Conservation (phyloP, 2,797 vertebrate genomes). For the Petrocephalus sullivani region DNA sequence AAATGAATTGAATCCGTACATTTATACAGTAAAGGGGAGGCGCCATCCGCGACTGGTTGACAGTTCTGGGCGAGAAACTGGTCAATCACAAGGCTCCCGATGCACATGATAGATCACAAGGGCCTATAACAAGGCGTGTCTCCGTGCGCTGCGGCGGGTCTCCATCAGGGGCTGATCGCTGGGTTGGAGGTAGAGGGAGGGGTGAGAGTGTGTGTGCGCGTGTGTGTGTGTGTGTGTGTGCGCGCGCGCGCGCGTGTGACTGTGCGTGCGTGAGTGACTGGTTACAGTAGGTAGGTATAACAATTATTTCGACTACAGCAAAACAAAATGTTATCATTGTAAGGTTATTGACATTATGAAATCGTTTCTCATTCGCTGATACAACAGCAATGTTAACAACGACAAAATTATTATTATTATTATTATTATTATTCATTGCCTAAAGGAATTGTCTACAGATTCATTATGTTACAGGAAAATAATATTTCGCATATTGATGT, state of each 20-base stretch:
- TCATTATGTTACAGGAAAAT: not conserved
- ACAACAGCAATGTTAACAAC: not conserved
- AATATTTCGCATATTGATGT: not conserved
- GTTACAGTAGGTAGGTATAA: not conserved
- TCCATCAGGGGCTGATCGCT: slow-evolving; percentile 22
- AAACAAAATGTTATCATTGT: slow-evolving; percentile 1
- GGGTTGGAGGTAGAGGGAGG: slow-evolving; percentile 4
- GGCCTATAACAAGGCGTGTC: slow-evolving; percentile 61
- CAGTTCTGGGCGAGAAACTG: slow-evolving; percentile 60
- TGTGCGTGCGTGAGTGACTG: slow-evolving; percentile 17
- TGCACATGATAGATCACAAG: slow-evolving; percentile 55
- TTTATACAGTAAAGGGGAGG: slow-evolving; percentile 72
- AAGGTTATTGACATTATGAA: slow-evolving; percentile 1
- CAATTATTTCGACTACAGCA: slow-evolving; percentile 2
- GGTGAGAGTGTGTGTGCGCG: not conserved
- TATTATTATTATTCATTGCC: not conserved
- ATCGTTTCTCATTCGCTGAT: not conserved
- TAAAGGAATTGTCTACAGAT: not conserved
- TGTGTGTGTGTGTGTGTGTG: not conserved
- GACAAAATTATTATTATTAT: not conserved
- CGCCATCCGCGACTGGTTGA: slow-evolving; percentile 60
- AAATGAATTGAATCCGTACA: slow-evolving; percentile 53
- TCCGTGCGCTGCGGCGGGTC: slow-evolving; percentile 37
- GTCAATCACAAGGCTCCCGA: slow-evolving; percentile 61
- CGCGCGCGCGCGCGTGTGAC: not conserved